Percentiles rank a stretch among this genome's conserved stretches.
Evolutionary conservation across 1,140 invertebrate species (phyloP).

Genomic region (Drosophila rhopaloa): DNA sequence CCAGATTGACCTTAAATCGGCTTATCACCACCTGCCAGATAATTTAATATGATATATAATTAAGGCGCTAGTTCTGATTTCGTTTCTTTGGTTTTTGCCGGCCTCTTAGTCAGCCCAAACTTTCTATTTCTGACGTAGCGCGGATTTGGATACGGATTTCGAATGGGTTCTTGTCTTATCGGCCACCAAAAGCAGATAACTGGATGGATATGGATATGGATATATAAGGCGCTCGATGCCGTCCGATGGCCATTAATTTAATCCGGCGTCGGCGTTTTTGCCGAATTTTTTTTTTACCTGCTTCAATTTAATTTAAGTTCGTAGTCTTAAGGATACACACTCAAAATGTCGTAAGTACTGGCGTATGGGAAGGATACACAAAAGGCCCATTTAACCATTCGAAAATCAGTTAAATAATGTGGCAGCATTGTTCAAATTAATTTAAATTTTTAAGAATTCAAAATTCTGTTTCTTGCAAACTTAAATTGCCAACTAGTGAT

Average conservation of each 20-base stretch:
- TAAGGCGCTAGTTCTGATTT: constrained; percentile 28
- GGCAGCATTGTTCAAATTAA: too few relatives aligned
- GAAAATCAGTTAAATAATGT: too few relatives aligned
- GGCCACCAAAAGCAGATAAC: constrained; percentile 20
- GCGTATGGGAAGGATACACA: too few relatives aligned
- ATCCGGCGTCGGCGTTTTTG: neutral
- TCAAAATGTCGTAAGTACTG: constrained; percentile 60
- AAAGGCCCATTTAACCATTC: too few relatives aligned
- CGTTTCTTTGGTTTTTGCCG: constrained; percentile 46
- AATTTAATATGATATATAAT: constrained; percentile 26
- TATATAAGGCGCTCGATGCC: constrained; percentile 29
- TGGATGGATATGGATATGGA: constrained; percentile 1
- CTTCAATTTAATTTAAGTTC: constrained; percentile 20
- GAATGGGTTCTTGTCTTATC: constrained; percentile 25
- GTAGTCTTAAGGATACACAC: constrained; percentile 31
- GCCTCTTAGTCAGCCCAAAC: constrained; percentile 51
- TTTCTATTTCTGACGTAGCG: constrained; percentile 39
- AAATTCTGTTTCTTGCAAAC: too few relatives aligned
- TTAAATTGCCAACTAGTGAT: too few relatives aligned
- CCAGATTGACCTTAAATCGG: constrained; percentile 26
- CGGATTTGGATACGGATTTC: constrained; percentile 23
- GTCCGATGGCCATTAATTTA: constrained; percentile 16
- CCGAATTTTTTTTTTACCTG: constrained; percentile 1
- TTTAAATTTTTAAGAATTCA: too few relatives aligned
- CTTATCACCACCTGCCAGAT: constrained; percentile 34